Conservation (phyloP, 2,888 invertebrate species). For the Spisula solida region DNA sequence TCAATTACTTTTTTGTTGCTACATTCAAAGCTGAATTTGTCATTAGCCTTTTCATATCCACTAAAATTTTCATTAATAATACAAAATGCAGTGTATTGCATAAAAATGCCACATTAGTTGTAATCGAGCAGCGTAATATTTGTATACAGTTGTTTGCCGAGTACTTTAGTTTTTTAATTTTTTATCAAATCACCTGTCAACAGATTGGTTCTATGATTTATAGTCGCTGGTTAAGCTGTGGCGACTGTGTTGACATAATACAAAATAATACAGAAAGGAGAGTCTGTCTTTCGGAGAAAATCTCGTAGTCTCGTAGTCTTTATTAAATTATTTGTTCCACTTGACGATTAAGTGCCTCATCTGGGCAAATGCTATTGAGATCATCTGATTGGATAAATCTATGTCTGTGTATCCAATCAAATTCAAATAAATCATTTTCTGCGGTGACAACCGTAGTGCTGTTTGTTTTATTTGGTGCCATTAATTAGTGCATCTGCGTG, state of each 20-base stretch:
- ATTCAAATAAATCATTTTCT: slow-evolving; percentile 74
- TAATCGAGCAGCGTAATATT: background rate
- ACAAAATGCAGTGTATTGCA: background rate
- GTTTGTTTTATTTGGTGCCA: slow-evolving; percentile 69
- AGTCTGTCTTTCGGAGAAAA: slow-evolving; percentile 39
- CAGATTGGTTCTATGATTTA: background rate
- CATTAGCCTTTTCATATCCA: slow-evolving; percentile 18
- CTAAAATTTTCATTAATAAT: background rate
- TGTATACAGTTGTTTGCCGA: background rate
- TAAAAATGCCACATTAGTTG: slow-evolving; percentile 17
- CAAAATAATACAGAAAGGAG: slow-evolving; percentile 57
- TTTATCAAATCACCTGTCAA: slow-evolving; percentile 23
- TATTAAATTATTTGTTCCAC: slow-evolving; percentile 73
- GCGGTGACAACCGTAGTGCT: slow-evolving; percentile 68
- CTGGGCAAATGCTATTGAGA: slow-evolving; percentile 59
- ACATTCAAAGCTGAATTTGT: background rate
- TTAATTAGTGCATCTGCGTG: slow-evolving; percentile 69
- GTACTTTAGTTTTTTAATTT: background rate
- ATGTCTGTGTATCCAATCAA: slow-evolving; percentile 73
- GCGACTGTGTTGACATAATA: slow-evolving; percentile 60
- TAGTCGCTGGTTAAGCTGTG: slow-evolving; percentile 16
- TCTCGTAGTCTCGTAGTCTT: slow-evolving; percentile 59
- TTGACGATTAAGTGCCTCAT: slow-evolving; percentile 68
- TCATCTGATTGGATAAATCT: slow-evolving; percentile 73
- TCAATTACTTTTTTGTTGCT: background rate